Percentiles rank a stretch among this genome's conserved stretches.
These are phyloP conservation scores for Gallinago nigripennis DNA, from an alignment of 2,797 vertebrate genomes.

Conservation along the genomic window DNA sequence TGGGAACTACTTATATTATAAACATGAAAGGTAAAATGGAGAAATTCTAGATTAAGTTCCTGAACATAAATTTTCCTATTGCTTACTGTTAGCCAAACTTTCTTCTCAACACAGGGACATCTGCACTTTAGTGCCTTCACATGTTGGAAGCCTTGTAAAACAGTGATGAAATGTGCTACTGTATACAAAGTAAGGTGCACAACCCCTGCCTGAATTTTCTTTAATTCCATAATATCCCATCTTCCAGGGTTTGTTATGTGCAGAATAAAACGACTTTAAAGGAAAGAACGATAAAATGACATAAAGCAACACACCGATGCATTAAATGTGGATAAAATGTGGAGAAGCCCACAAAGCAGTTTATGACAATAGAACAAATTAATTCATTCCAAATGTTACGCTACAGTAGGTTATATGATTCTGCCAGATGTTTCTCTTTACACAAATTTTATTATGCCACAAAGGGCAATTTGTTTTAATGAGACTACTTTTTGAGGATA, in stretches of 20 bases:
- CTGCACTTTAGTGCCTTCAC: neutral
- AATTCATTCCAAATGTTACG: slow-evolving; percentile 67
- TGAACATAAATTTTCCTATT: neutral
- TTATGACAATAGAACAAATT: slow-evolving; percentile 62
- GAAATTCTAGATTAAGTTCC: neutral
- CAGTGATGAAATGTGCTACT: neutral
- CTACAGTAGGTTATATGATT: slow-evolving; percentile 60
- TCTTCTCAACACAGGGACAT: neutral
- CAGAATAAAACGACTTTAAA: slow-evolving; percentile 22
- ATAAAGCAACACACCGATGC: slow-evolving; percentile 25
- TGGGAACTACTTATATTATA: neutral
- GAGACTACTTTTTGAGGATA: slow-evolving; percentile 70
- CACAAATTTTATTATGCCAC: slow-evolving; percentile 66
- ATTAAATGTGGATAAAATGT: slow-evolving; percentile 52
- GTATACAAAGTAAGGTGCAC: neutral
- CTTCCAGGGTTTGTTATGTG: neutral
- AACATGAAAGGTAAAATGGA: neutral
- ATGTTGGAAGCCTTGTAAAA: neutral
- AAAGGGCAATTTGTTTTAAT: slow-evolving; percentile 75
- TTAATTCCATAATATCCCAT: neutral
- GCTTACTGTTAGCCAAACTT: neutral
- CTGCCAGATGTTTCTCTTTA: slow-evolving; percentile 75
- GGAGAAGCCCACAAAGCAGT: slow-evolving; percentile 47
- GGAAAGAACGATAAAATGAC: slow-evolving; percentile 32
- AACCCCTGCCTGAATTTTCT: neutral